Conservation (phyloP, 2,888 invertebrate genomes). For the Octonoba sinensis region DNA sequence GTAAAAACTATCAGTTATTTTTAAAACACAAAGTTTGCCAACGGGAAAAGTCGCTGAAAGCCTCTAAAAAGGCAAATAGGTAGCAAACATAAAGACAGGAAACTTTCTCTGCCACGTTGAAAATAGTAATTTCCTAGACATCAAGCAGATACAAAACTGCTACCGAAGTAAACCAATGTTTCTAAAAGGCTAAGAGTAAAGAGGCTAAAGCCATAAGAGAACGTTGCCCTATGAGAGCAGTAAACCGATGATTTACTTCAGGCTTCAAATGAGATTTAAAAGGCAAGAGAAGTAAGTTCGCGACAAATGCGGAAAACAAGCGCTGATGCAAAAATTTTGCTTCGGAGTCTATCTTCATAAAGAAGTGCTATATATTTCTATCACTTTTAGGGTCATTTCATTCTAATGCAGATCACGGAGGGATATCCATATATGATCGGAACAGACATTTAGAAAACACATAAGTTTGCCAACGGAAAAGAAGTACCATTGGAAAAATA, state of each 20-base stretch:
- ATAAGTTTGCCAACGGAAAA: too few species aligned
- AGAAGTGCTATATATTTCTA: conserved; percentile 22
- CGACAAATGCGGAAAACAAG: conserved; percentile 23
- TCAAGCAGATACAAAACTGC: conserved; percentile 42
- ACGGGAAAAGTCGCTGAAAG: conserved; percentile 17
- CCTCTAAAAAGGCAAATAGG: conserved; percentile 18
- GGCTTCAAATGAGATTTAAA: conserved; percentile 39
- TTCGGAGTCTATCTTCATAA: conserved; percentile 22
- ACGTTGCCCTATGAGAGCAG: conserved; percentile 30
- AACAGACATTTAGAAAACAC: not conserved
- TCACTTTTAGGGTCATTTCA: conserved; percentile 45
- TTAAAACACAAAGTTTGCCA: conserved; percentile 9
- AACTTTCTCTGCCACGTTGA: conserved; percentile 24
- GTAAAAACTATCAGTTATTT: conserved; percentile 30
- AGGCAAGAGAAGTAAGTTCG: conserved; percentile 12
- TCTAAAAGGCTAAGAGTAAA: conserved; percentile 29
- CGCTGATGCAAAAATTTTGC: conserved; percentile 11
- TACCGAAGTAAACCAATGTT: conserved; percentile 48
- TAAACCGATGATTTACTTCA: conserved; percentile 51
- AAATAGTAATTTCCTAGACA: conserved; percentile 36
- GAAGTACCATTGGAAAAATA: too few species aligned
- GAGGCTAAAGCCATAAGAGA: conserved; percentile 13
- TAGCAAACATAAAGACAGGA: conserved; percentile 15
- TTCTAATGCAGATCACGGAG: conserved; percentile 30
- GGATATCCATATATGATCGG: conserved; percentile 29